Evolutionary conservation across 2,113 vertebrate genomes (phyloP).

Genomic region (Poecile atricapillus): DNA sequence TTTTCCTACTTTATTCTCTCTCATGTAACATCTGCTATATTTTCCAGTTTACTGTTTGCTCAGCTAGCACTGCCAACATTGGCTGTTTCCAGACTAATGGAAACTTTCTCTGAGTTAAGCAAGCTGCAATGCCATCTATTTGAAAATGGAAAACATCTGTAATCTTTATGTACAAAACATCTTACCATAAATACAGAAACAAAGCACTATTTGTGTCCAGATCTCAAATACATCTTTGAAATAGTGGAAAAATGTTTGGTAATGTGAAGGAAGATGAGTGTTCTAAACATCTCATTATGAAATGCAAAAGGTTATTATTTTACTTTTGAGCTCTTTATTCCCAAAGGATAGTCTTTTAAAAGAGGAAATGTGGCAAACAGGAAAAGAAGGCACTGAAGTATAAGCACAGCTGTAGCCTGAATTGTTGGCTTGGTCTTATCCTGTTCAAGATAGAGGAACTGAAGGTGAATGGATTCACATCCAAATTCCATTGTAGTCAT

Average conservation of each 20-base stretch:
- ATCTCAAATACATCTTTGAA: background rate
- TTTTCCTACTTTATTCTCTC: slow-evolving; percentile 5
- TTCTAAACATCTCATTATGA: background rate
- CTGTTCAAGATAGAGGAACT: background rate
- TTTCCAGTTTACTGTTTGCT: slow-evolving; percentile 9
- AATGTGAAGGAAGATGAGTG: background rate
- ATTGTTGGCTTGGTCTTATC: slow-evolving; percentile 4
- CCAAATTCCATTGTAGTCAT: slow-evolving; percentile 14
- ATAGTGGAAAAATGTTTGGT: background rate
- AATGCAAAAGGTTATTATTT: background rate
- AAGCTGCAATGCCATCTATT: background rate
- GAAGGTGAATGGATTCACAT: slow-evolving; percentile 2
- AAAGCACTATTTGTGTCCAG: background rate
- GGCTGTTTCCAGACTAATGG: slow-evolving; percentile 13
- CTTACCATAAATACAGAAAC: background rate
- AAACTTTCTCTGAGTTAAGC: slow-evolving; percentile 23
- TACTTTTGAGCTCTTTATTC: background rate
- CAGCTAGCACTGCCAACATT: background rate
- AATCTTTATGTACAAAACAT: background rate
- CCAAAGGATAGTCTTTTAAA: background rate
- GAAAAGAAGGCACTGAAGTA: background rate
- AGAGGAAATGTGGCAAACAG: background rate
- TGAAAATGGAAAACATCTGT: slow-evolving; percentile 15
- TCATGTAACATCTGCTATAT: background rate
- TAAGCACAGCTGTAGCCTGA: background rate